These are phyloP conservation scores for Ceratina japonica DNA, from an alignment of 1,140 invertebrate species.

Conservation along the genomic window DNA sequence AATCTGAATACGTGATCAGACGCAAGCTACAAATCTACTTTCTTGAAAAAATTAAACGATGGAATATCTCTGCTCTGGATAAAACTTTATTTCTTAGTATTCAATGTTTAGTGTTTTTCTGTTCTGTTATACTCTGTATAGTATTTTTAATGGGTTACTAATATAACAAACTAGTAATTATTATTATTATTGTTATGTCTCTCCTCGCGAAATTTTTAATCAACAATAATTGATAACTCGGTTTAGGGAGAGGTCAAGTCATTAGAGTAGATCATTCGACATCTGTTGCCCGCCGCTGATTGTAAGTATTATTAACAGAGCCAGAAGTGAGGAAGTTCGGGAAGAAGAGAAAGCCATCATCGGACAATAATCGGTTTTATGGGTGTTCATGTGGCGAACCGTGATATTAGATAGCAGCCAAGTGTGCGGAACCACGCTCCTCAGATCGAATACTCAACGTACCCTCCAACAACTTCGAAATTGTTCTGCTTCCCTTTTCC, in stretches of 20 bases:
- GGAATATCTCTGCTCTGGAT: too few species aligned
- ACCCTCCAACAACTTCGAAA: slow-evolving; percentile 57
- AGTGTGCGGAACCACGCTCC: slow-evolving; percentile 61
- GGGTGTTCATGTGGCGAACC: slow-evolving; percentile 70
- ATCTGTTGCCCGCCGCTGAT: slow-evolving; percentile 60
- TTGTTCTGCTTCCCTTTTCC: slow-evolving; percentile 50
- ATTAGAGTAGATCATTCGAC: slow-evolving; percentile 61
- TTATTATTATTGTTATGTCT: too few species aligned
- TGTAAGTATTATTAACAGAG: slow-evolving; percentile 61
- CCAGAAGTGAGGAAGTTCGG: slow-evolving; percentile 31
- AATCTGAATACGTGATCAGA: too few species aligned
- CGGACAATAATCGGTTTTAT: slow-evolving; percentile 76
- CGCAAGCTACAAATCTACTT: too few species aligned
- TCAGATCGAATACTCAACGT: slow-evolving; percentile 59
- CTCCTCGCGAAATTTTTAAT: neutral
- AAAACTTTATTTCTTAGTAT: too few species aligned
- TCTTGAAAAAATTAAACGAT: too few species aligned
- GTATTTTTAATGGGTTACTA: too few species aligned
- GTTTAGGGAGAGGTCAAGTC: neutral
- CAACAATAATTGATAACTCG: neutral
- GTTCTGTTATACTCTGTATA: too few species aligned
- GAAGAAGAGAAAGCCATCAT: slow-evolving; percentile 68
- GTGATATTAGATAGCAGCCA: slow-evolving; percentile 70
- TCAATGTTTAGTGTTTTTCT: too few species aligned
- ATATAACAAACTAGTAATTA: too few species aligned